Base-by-base conservation (phyloP, 2,113 vertebrate genomes). In the Gymnarchus niloticus region DNA sequence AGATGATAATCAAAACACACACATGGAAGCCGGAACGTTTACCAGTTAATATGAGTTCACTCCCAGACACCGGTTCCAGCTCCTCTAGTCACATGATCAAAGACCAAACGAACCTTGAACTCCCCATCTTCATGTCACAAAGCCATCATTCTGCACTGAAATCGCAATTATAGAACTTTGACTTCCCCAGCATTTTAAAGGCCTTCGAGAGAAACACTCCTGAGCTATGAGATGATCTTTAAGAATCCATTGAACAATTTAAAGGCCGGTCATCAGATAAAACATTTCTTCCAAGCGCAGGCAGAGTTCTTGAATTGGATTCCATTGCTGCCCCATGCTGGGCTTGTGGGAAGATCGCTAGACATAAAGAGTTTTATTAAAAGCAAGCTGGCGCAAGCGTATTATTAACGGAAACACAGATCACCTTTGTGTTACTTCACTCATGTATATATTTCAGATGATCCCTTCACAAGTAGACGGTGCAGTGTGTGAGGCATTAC, bases 361-460 rank as follows among this genome's bases (percentile, higher is more conserved):
- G 25, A 54, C 80, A 51, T 33, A 82, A 56, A 82, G 80, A 48
- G 33, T 78, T 78, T 78, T 48, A 44, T 48, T 48, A 78, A 78
- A 78, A 8, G 76, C 41, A 33, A 78, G 44, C 44, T 41, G 23
- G 44, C 46, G 44, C 76, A 78, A 78, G 46, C 76, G 44, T 78
- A 48, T 78, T 78, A 78, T 78, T 78, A 78, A 78, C 37, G 76
- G 76, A 78, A 78, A 78, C 76, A 48, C 76, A 48, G 76, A 78
- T 78, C 76, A 78, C 76, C 76, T 78, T 78, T 78, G 76, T 78
- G 76, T 6, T 46, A 37, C 41, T 78, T 78, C 76, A 78, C 44
- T 78, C 76, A 78, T 78, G 76, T 78, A 46, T 78, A 37, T 78
- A 78, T 78, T 78, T 44, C 76, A 78, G 76, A 78, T 46, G 76